Conservation (phyloP, 2,113 vertebrate genomes). For the Agelaius phoeniceus region DNA sequence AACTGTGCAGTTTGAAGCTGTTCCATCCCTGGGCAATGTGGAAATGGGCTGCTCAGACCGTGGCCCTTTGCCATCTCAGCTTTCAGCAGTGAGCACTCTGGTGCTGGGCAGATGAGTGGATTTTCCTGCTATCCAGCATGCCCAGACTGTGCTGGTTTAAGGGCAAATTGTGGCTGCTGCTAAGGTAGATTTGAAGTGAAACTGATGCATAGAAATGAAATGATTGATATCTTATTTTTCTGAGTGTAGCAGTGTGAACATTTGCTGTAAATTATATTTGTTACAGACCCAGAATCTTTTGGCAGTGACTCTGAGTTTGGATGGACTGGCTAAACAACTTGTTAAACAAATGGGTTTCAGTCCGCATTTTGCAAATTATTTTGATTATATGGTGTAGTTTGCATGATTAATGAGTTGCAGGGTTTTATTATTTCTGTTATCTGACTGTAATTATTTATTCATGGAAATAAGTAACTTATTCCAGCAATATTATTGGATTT, state of each 20-base stretch:
- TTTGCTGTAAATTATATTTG: conserved; percentile 21
- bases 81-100: accelerated
- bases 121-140: background rate
- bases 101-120: accelerated
- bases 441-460: background rate
- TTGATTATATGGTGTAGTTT: conserved; percentile 9
- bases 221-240: conserved; percentile 5
- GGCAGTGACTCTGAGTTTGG: background rate
- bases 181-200: background rate
- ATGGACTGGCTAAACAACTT: conserved; percentile 15
- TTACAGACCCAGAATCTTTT: conserved; percentile 21
- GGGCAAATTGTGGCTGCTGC: background rate
- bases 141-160: background rate
- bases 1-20: background rate
- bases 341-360: background rate
- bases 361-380: conserved; percentile 6
- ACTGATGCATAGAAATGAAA: background rate
- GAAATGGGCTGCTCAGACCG: background rate
- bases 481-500: background rate
- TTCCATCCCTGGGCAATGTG: accelerated
- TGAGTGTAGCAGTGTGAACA: background rate
- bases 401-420: background rate
- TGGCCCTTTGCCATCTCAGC: background rate
- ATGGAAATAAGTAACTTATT: background rate
- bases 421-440: background rate